Conservation (phyloP, 2,797 vertebrate species). For the Poeciliopsis paucimaculata region DNA sequence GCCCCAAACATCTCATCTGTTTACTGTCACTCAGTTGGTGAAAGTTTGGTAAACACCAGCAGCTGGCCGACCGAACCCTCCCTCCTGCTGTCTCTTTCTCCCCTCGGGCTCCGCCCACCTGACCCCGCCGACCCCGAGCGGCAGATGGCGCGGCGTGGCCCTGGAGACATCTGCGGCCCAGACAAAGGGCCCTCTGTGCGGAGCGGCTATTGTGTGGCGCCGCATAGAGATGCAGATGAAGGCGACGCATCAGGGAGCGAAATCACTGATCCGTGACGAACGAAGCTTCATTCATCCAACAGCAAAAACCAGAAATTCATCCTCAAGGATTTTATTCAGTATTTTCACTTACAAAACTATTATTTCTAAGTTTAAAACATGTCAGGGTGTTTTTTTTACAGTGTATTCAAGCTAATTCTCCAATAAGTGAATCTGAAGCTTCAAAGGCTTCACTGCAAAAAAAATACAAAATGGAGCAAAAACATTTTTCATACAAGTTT, state of each 20-base stretch:
- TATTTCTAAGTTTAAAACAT: constrained; percentile 17
- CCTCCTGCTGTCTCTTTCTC: constrained; percentile 20
- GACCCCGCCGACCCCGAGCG: constrained; percentile 55
- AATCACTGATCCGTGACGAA: constrained; percentile 1
- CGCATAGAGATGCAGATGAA: constrained; percentile 81
- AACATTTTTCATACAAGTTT: background rate
- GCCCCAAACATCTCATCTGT: constrained; percentile 18
- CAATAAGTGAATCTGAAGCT: too few relatives aligned
- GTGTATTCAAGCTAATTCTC: background rate
- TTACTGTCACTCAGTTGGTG: constrained; percentile 54
- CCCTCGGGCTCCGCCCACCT: constrained; percentile 47
- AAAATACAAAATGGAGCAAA: background rate
- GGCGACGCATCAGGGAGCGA: constrained; percentile 34
- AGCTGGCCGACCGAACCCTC: constrained; percentile 59
- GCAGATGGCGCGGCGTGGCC: constrained; percentile 81
- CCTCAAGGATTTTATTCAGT: constrained; percentile 49
- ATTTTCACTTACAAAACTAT: constrained; percentile 30
- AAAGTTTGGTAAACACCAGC: constrained; percentile 61
- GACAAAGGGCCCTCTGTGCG: constrained; percentile 77
- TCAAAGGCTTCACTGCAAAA: too few relatives aligned
- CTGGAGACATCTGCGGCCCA: constrained; percentile 78
- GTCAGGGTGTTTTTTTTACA: background rate
- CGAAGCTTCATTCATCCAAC: too few relatives aligned
- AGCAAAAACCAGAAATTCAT: constrained; percentile 2
- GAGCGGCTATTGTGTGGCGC: constrained; percentile 72